These are phyloP conservation scores for Aspidiotus destructor DNA, from an alignment of 2,888 invertebrate genomes.

Conservation along the genomic window DNA sequence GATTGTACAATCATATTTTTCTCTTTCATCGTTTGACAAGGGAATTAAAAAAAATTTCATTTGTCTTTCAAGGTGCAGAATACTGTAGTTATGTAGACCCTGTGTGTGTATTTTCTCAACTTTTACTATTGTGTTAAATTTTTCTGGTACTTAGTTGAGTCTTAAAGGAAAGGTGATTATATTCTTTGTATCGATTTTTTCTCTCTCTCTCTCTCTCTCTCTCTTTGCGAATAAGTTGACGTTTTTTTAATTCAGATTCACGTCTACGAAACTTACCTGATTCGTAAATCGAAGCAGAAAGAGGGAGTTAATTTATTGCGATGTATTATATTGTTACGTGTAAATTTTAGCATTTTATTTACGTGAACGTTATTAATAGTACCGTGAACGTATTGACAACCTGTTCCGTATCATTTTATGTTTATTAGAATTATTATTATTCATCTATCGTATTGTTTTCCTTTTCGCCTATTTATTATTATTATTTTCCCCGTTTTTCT, in stretches of 20 bases:
- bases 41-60: too few species aligned
- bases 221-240: too few species aligned
- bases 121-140: constrained; percentile 1
- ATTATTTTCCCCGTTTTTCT: constrained; percentile 13
- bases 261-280: constrained; percentile 5
- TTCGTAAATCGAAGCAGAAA: constrained; percentile 12
- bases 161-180: background rate
- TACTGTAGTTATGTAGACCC: too few species aligned
- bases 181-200: background rate
- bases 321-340: constrained; percentile 24
- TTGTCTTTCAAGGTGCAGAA: too few species aligned
- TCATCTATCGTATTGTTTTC: constrained; percentile 10
- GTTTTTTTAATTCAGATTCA: background rate
- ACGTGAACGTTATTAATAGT: constrained; percentile 20
- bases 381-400: too few species aligned
- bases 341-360: constrained; percentile 23
- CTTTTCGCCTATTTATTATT: constrained; percentile 23
- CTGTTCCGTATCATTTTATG: too few species aligned
- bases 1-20: too few species aligned
- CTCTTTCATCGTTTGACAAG: too few species aligned
- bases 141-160: background rate
- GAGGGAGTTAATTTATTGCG: constrained; percentile 5
- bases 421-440: background rate
- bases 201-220: background rate
- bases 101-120: too few species aligned